Evolutionary conservation across 2,797 vertebrate species (phyloP).

Genomic region (Coluber constrictor): DNA sequence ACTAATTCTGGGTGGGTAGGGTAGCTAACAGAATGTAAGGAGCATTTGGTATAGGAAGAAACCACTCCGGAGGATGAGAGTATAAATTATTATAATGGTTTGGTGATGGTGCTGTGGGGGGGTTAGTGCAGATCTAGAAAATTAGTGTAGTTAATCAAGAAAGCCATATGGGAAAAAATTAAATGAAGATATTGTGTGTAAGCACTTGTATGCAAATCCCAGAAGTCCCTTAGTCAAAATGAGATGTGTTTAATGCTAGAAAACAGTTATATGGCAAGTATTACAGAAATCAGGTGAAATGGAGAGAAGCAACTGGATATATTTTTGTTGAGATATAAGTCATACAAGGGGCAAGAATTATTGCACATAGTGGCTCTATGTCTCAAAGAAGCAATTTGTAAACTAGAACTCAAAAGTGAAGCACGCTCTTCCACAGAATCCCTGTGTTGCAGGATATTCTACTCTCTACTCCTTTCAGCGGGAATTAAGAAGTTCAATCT

Average conservation of each 20-base stretch:
- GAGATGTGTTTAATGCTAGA: background rate
- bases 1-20: background rate
- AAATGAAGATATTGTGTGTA: background rate
- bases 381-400: background rate
- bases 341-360: background rate
- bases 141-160: background rate
- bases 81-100: background rate
- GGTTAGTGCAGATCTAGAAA: background rate
- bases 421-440: background rate
- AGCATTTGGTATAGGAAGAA: background rate
- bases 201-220: background rate
- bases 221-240: background rate
- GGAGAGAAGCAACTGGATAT: background rate
- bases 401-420: background rate
- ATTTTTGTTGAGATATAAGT: background rate
- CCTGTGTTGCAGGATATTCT: background rate
- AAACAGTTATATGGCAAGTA: background rate
- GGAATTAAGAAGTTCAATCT: background rate
- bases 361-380: background rate
- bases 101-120: background rate
- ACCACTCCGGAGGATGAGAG: background rate
- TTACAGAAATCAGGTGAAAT: background rate
- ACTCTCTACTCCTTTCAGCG: background rate
- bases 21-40: background rate
- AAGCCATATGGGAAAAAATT: background rate